Percentiles rank a stretch among this genome's conserved stretches.
phyloP scores from a whole-genome alignment of 2,113 vertebrate species.

The Brachirus orientalis region DNA sequence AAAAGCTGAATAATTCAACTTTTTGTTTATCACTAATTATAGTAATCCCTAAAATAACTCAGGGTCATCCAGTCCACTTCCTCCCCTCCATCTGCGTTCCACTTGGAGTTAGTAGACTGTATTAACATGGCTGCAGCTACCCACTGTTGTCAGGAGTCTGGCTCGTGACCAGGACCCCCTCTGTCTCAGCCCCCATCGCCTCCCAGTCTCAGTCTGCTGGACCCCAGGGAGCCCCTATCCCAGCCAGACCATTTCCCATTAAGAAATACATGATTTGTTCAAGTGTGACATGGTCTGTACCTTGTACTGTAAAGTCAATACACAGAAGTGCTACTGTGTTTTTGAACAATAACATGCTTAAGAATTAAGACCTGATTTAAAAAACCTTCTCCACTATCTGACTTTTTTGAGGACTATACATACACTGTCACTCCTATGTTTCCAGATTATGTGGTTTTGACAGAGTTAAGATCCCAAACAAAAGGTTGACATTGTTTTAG shows the following conservation, averaged over 20 bases:
- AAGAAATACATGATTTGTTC: conserved; percentile 32
- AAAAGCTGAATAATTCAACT: neutral
- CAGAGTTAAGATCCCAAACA: too few species aligned
- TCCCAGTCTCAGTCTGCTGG: conserved; percentile 55
- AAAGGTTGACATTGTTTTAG: too few species aligned
- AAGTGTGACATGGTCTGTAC: conserved; percentile 15
- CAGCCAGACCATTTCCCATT: conserved; percentile 33
- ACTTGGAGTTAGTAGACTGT: conserved; percentile 51
- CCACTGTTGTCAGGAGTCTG: conserved; percentile 60
- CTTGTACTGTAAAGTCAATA: neutral
- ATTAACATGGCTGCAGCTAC: conserved; percentile 60
- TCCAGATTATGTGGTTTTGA: too few species aligned
- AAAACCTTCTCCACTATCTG: too few species aligned
- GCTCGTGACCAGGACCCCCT: conserved; percentile 62
- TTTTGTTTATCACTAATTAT: conserved; percentile 12
- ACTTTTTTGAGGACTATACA: too few species aligned
- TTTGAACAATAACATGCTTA: neutral
- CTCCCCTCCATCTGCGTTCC: conserved; percentile 53
- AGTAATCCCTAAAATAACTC: conserved; percentile 11
- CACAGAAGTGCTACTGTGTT: neutral
- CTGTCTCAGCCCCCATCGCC: conserved; percentile 60
- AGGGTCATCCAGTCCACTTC: conserved; percentile 24
- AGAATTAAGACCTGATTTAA: too few species aligned
- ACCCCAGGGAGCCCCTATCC: conserved; percentile 57
- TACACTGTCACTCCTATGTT: too few species aligned